Percentiles rank a stretch among this genome's conserved stretches.
Conservation (phyloP, 2,888 invertebrate species). For the Tachina fera region DNA sequence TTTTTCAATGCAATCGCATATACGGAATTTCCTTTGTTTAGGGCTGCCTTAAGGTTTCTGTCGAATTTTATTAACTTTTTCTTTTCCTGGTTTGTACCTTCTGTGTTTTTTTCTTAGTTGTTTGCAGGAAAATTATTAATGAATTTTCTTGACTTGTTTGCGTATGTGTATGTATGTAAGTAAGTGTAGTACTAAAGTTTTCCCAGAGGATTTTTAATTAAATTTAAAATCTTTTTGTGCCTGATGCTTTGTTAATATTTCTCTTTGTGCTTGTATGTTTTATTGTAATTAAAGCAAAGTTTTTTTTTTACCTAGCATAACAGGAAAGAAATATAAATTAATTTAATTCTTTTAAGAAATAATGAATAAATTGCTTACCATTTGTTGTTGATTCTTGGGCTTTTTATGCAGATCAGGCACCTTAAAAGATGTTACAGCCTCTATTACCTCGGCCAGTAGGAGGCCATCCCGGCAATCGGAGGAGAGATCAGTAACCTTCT, state of each 20-base stretch:
- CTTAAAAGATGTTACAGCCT: conserved; percentile 92
- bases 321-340: not conserved
- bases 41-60: conserved; percentile 7
- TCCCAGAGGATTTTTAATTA: conserved; percentile 62
- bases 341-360: not conserved
- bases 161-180: not conserved
- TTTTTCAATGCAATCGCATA: not conserved
- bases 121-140: conserved; percentile 58
- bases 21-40: not conserved
- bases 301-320: not conserved
- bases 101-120: conserved; percentile 6
- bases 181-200: not conserved
- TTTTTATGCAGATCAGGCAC: conserved; percentile 91
- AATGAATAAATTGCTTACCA: conserved; percentile 88
- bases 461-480: conserved; percentile 96
- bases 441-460: conserved; percentile 95
- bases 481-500: conserved; percentile 93
- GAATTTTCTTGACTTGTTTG: conserved; percentile 50
- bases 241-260: conserved; percentile 36
- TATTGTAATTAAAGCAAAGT: conserved; percentile 9
- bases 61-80: conserved; percentile 11
- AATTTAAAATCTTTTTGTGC: conserved; percentile 54
- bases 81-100: not conserved
- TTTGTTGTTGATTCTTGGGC: conserved; percentile 95
- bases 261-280: not conserved